Evolutionary conservation across 30 jellyfish, hydroid and myxozoan species (phyloP), one percentile per base, ranked within the genome.

Genomic region (Cassiopea xamachana): DNA sequence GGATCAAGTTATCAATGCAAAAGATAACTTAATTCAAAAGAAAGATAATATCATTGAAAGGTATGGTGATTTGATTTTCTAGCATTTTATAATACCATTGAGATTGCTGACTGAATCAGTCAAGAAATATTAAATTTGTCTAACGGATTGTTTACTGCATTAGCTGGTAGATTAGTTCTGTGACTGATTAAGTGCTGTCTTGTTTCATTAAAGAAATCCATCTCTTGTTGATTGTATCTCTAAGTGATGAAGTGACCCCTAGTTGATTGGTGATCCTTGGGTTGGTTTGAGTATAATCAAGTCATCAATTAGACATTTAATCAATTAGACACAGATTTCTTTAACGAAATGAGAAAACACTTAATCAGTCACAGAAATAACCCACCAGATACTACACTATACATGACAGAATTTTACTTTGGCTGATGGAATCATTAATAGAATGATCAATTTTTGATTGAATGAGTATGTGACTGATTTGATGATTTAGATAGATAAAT

Each of bases 11-110:
- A 84, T 92, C 74, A 75, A 79, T 72, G 98, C 96, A 4, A 87
- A 92, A 81, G 96, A 92, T 81, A 92, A 81, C 47, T 72, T 92
- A 67, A 92, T 92, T 9, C 75, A 85, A 81, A 95, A 92, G 81
- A 92, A 92, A 70, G 98, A 92, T 75, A 67, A 87, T 73, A 75
- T 92, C 2, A 92, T 92, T 87, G 87, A 77, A 87, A 92, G 92
- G 98, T 87, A 55, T 64, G 74, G 8, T 14, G 15, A 5, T 64
- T 64, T 2, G 43, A 5, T 64, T 64, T 64, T 71, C 62, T 45
- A 49, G 8, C 74, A 64, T 6, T 59, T 59, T 0, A 70, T 70
- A 7, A 0, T 27, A 27, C 39, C 39, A 27, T 27, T 27, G 39
- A 27, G 39, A 27, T 27, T 27, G 39, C 39, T 27, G 0, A 27